phyloP scores from a whole-genome alignment of 2,888 invertebrate species.

The Crepidodera aurea region DNA sequence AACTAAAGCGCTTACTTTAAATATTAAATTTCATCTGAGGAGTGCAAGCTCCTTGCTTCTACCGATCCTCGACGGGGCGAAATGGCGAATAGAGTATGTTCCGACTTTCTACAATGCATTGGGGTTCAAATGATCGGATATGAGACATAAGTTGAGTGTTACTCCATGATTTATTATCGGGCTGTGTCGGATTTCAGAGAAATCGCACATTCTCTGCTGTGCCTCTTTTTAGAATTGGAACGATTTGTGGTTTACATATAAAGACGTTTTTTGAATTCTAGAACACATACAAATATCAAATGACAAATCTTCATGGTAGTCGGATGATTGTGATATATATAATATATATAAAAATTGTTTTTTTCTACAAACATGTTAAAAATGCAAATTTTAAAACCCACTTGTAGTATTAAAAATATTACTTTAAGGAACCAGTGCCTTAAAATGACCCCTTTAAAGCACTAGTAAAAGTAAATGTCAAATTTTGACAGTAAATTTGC shows the following conservation, averaged over 20 bases:
- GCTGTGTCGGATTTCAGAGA: slow-evolving; percentile 29
- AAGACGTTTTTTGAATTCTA: too few species aligned
- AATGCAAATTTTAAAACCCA: too few species aligned
- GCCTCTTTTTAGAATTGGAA: background rate
- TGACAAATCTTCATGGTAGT: too few species aligned
- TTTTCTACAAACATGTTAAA: too few species aligned
- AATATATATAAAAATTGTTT: too few species aligned
- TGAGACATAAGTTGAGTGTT: slow-evolving; percentile 42
- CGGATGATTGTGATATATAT: too few species aligned
- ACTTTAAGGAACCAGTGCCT: too few species aligned
- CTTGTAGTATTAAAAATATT: too few species aligned
- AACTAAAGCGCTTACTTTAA: slow-evolving; percentile 29
- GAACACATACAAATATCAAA: too few species aligned
- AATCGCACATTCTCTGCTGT: background rate
- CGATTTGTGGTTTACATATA: background rate
- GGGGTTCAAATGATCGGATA: slow-evolving; percentile 41
- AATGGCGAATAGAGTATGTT: slow-evolving; percentile 30
- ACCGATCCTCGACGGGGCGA: background rate
- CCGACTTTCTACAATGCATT: slow-evolving; percentile 32
- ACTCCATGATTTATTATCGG: slow-evolving; percentile 40
- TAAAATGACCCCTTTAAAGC: too few species aligned
- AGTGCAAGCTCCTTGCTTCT: slow-evolving; percentile 1
- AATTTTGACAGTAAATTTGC: too few species aligned
- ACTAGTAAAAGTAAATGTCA: too few species aligned
- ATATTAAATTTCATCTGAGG: slow-evolving; percentile 37